Base-by-base conservation (phyloP, 2,888 invertebrate genomes). In the Oscheius onirici region DNA sequence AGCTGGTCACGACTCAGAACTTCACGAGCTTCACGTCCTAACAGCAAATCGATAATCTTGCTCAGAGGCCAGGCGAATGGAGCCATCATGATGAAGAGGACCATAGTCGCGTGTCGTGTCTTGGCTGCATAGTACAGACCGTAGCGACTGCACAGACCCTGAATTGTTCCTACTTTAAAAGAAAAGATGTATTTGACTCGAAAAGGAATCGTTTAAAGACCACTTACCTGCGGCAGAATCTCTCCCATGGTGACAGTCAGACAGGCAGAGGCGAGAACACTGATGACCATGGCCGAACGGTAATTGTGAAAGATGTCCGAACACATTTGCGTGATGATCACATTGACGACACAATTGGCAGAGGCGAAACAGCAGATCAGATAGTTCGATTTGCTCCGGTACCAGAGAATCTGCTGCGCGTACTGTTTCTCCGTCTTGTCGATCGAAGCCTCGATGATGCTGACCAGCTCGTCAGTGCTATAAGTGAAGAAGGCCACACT, bases 21-120 rank as follows among this genome's bases (percentile, higher is more conserved):
- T 17, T 63, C 46, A 2, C 63, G 13, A 3, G 63, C 63, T 28
- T 63, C 63, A 26, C 63, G 24, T 46, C 63, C 63, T 28, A 63
- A 20, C 15, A 49, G 22, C 49, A 46, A 26, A 46, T 63, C 63
- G 24, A 46, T 63, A 2, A 63, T 8, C 28, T 63, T 63, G n/a
- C 63, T 63, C 20, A 63, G 26, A 3, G 63, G 49, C n/a, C 17
- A 63, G 49, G 63, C 63, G 49, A 63, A 63, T 5, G 63, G 63
- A 1, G 49, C 46, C 63, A 63, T 63, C 1, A 63, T 17, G n/a
- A 63, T 26, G 34, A 63, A 63, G 26, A 63, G 49, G 24, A 34
- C 6, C 10, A 46, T n/a, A 46, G 63, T 63, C 1, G 15, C 15
- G 28, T 26, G 20, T 8, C 63, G 24, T 8, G 63, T 63, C 49